These are phyloP conservation scores for Timandra comae DNA, from an alignment of 2,888 invertebrate species.

Conservation along the genomic window DNA sequence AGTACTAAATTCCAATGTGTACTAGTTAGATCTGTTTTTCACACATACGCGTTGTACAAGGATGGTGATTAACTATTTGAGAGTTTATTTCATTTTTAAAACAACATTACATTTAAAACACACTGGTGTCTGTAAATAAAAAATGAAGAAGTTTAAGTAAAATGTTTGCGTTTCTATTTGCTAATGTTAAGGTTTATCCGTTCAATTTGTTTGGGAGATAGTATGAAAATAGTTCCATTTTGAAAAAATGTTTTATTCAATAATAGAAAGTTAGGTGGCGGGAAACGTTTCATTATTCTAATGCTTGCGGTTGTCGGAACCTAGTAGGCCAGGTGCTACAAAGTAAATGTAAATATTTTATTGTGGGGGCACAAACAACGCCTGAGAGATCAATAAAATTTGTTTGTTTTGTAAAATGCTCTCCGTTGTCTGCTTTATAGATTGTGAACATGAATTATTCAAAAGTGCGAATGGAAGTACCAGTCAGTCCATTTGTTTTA, in stretches of 20 bases:
- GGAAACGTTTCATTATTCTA: slow-evolving; percentile 68
- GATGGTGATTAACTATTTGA: too few relatives aligned
- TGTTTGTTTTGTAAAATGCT: slow-evolving; percentile 75
- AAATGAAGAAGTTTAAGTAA: too few relatives aligned
- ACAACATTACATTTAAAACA: too few relatives aligned
- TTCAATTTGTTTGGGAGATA: slow-evolving; percentile 8
- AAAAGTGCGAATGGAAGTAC: slow-evolving; percentile 58
- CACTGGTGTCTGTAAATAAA: too few relatives aligned
- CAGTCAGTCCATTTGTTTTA: slow-evolving; percentile 63
- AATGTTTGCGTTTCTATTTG: too few relatives aligned
- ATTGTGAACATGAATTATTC: slow-evolving; percentile 74
- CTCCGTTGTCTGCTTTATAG: slow-evolving; percentile 70
- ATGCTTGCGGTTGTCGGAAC: slow-evolving; percentile 53
- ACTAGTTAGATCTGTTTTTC: too few relatives aligned
- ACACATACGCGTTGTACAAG: too few relatives aligned
- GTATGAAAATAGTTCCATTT: slow-evolving; percentile 22
- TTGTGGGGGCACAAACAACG: slow-evolving; percentile 69
- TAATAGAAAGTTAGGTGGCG: slow-evolving; percentile 41
- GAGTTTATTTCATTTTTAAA: too few relatives aligned
- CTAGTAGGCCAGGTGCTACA: slow-evolving; percentile 63
- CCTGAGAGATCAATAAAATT: slow-evolving; percentile 76
- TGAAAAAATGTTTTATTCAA: slow-evolving; percentile 51
- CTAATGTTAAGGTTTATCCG: too few relatives aligned
- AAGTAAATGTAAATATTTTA: slow-evolving; percentile 76
- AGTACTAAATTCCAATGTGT: too few relatives aligned